These are phyloP conservation scores for Acyrthosiphon pisum DNA, from an alignment of 1,140 invertebrate genomes.

Conservation along the genomic window DNA sequence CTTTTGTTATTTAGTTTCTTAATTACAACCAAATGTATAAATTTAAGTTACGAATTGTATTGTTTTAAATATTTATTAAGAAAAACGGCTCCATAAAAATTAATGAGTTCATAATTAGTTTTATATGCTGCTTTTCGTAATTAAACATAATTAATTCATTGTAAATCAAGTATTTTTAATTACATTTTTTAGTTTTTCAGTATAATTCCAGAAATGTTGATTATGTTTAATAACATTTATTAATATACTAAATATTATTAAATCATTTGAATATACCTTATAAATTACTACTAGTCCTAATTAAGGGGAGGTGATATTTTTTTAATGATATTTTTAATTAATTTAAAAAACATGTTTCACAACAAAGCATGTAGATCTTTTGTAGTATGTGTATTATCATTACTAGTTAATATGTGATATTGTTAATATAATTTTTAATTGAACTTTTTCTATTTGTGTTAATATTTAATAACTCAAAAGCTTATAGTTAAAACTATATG, in stretches of 20 bases:
- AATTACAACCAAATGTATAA: conserved; percentile 1
- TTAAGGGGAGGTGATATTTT: neutral
- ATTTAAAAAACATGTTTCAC: neutral
- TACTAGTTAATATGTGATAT: conserved; percentile 35
- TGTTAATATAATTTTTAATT: conserved; percentile 13
- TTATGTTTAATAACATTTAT: neutral
- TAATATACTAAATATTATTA: neutral
- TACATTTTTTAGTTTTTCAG: neutral
- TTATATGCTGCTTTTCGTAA: neutral
- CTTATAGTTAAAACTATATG: neutral
- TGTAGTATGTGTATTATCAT: neutral
- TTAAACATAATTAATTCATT: neutral
- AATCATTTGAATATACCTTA: neutral
- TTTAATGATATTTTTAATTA: neutral
- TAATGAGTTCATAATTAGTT: neutral
- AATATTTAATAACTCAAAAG: neutral
- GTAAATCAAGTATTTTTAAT: neutral
- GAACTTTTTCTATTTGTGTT: neutral
- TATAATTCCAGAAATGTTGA: neutral
- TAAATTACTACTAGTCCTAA: neutral
- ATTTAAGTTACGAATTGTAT: neutral
- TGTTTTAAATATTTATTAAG: neutral
- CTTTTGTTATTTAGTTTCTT: conserved; percentile 46
- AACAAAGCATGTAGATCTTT: neutral
- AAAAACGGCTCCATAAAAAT: neutral